phyloP scores from a whole-genome alignment of 2,797 vertebrate genomes.

The Thunnus albacares region DNA sequence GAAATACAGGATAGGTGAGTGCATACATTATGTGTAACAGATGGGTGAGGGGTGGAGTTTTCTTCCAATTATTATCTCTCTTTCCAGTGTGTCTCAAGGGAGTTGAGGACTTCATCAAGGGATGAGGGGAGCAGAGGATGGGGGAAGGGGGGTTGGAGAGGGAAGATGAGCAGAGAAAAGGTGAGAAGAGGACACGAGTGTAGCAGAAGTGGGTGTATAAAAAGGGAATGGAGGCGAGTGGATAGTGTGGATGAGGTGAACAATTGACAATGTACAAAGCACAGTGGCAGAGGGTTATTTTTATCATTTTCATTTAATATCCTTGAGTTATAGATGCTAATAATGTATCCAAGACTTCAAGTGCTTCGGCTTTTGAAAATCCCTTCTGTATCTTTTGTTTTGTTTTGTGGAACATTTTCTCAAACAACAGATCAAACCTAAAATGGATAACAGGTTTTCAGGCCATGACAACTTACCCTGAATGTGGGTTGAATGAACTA shows the following conservation, averaged over 20 bases:
- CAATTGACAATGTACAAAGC: background rate
- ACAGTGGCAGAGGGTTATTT: background rate
- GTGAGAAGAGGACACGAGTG: slow-evolving; percentile 3
- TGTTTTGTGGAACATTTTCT: background rate
- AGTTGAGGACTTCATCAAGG: slow-evolving; percentile 51
- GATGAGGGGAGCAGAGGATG: background rate
- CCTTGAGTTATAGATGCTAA: background rate
- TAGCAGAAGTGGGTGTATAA: background rate
- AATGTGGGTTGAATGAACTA: slow-evolving; percentile 1
- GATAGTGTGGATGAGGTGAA: background rate
- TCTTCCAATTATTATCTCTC: slow-evolving; percentile 49
- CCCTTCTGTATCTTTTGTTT: background rate
- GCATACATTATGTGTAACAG: slow-evolving; percentile 47
- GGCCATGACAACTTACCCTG: background rate
- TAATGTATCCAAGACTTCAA: background rate
- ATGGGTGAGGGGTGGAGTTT: slow-evolving; percentile 55
- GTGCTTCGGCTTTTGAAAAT: background rate
- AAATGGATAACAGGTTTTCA: slow-evolving; percentile 17
- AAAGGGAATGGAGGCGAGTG: background rate
- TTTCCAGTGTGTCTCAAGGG: slow-evolving; percentile 55
- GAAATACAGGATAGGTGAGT: background rate
- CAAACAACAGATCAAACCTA: slow-evolving; percentile 1
- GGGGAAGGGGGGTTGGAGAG: background rate
- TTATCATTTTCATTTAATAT: background rate
- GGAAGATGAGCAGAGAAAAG: slow-evolving; percentile 12